phyloP scores from a whole-genome alignment of 2,113 vertebrate species.

The Neoarius graeffei region DNA sequence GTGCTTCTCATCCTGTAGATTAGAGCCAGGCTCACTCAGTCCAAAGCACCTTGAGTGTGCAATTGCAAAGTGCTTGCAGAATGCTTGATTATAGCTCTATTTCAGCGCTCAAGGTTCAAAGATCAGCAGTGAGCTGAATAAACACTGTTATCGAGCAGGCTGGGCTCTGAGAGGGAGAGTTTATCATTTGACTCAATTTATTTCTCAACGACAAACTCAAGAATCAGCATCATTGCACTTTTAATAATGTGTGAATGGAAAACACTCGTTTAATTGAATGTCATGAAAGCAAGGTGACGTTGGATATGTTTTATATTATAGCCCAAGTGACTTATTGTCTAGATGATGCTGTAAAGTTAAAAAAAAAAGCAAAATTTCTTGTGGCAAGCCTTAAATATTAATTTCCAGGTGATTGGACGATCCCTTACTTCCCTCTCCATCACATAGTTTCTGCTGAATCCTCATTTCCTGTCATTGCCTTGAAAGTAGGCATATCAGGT shows the following conservation, averaged over 20 bases:
- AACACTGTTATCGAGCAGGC: constrained; percentile 15
- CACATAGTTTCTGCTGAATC: background rate
- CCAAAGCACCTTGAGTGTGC: constrained; percentile 41
- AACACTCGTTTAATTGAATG: background rate
- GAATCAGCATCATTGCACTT: background rate
- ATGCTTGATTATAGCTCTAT: constrained; percentile 36
- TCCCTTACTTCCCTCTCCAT: background rate
- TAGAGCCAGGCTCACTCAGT: constrained; percentile 37
- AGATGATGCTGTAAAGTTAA: background rate
- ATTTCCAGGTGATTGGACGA: constrained; percentile 5
- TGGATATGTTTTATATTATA: background rate
- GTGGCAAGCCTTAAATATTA: constrained; percentile 11
- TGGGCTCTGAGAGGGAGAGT: background rate
- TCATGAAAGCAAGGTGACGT: background rate
- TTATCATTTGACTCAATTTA: background rate
- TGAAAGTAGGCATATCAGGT: no score
- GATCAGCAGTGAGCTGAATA: constrained; percentile 29
- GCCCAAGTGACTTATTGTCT: background rate
- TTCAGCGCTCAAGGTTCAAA: constrained; percentile 33
- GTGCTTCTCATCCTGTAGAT: constrained; percentile 27
- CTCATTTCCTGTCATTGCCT: background rate
- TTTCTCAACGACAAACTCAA: background rate
- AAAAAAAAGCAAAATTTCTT: background rate
- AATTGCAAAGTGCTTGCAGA: constrained; percentile 19
- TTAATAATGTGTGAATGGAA: background rate